These are phyloP conservation scores for Caiman crocodilus DNA, from an alignment of 2,797 vertebrate genomes.

Conservation along the genomic window DNA sequence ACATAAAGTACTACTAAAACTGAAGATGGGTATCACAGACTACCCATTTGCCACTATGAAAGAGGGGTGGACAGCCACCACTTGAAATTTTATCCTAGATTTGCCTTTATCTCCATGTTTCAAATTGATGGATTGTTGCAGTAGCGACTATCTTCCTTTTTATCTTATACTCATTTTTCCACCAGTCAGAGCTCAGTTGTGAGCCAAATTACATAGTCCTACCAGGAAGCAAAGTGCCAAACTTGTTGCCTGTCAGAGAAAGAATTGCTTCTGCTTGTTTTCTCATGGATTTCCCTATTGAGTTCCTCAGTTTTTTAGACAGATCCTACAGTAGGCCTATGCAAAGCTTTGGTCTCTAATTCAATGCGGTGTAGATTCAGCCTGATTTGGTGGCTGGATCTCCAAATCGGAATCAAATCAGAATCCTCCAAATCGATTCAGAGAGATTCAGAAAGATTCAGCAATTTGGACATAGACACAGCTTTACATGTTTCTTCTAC, in stretches of 20 bases:
- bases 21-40: background rate
- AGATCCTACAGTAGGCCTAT: too few species aligned
- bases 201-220: background rate
- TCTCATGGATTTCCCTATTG: background rate
- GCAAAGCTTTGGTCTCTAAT: too few species aligned
- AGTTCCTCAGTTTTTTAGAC: background rate
- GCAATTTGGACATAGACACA: too few species aligned
- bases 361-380: too few species aligned
- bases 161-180: background rate
- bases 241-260: background rate
- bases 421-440: too few species aligned
- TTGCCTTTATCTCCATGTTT: background rate
- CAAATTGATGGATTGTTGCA: background rate
- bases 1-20: too few species aligned
- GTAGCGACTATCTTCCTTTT: background rate
- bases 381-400: too few species aligned
- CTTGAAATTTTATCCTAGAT: background rate
- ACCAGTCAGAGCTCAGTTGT: background rate
- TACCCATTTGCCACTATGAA: background rate
- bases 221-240: rapidly evolving
- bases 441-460: too few species aligned
- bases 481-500: too few species aligned
- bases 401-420: too few species aligned
- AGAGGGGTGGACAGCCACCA: background rate
- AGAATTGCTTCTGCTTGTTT: rapidly evolving